Conservation (phyloP, 1,140 invertebrate species). For the Drosophila pectinifera region DNA sequence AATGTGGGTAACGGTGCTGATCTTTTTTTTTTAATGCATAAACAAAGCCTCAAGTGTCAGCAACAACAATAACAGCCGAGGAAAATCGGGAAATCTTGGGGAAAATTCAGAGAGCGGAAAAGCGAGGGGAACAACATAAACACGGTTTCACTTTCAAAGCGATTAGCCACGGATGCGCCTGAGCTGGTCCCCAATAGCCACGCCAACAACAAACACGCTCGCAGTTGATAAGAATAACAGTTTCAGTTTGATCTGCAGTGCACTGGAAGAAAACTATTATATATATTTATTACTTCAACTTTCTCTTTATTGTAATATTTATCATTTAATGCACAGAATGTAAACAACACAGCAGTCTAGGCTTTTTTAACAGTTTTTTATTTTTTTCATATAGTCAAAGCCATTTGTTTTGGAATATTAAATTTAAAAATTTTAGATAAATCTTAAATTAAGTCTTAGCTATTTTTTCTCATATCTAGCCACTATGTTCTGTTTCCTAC, state of each 20-base stretch:
- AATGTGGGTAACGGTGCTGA: constrained; percentile 2
- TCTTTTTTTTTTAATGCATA: constrained; percentile 22
- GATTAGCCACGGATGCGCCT: constrained; percentile 75
- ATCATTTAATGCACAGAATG: too few species aligned
- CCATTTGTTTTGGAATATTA: too few species aligned
- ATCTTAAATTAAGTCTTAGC: too few species aligned
- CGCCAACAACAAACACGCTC: constrained; percentile 38
- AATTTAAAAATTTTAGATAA: too few species aligned
- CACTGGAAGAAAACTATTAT: constrained; percentile 16
- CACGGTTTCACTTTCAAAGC: constrained; percentile 81
- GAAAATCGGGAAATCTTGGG: constrained; percentile 44
- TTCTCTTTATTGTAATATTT: too few species aligned
- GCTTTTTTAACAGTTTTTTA: too few species aligned
- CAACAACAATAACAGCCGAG: constrained; percentile 30
- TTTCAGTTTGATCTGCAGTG: constrained; percentile 8
- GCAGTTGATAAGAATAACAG: constrained; percentile 66
- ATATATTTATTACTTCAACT: too few species aligned
- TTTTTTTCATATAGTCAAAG: too few species aligned
- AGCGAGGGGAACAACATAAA: constrained; percentile 69
- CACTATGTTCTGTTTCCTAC: too few species aligned
- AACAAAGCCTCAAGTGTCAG: constrained; percentile 55
- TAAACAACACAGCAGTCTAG: too few species aligned
- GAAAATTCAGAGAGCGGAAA: constrained; percentile 53
- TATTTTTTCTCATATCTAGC: too few species aligned
- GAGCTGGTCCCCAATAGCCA: constrained; percentile 61